Base-by-base conservation (phyloP, 2,113 vertebrate genomes). In the Tachysurus vachellii region DNA sequence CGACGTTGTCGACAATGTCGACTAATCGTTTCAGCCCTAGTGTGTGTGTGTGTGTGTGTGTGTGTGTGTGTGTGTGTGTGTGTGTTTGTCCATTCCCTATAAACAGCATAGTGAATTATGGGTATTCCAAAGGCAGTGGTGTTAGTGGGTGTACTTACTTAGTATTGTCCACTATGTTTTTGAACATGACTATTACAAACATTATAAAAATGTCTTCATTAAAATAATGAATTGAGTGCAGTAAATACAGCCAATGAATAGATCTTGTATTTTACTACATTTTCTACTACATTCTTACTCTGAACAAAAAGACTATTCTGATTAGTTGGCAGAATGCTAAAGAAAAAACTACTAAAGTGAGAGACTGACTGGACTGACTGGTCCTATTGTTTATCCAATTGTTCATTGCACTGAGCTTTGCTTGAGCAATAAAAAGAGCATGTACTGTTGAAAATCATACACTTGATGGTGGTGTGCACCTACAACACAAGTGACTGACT, bases 101-200 rank as follows among this genome's bases (percentile, higher is more conserved):
- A 50, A 26, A 53, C 12, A 50, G 44, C 42, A 75, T 4, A 75
- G 28, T 47, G 9, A 47, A 12, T 13, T 26, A 36, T 36, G 26
- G 28, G 14, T 70, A 36, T 70, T 42, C 26, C 21, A 73, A 44
- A 44, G 8, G 6, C 36, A 75, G 1, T 82, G 80, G 57, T 8
- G 11, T 44, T 62, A 0, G 26, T 4, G 21, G 5, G 0, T 97
- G 97, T 86, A 98, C 97, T 82, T 86, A 98, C 97, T 82, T 19
- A 9, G 44, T 76, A 53, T 50, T 16, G 13, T n/a, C 73, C 73
- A 76, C 23, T 50, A 76, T 2, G 44, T 11, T 50, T 76, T 53
- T 44, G 50, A 4, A n/a, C 23, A 26, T 13, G 5, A 47, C 3
- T 12, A 47, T 19, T 36, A 36, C 36, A 36, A 13, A 13, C 44